These are phyloP conservation scores for Lanius collurio DNA, from an alignment of 2,113 vertebrate genomes.

Conservation along the genomic window DNA sequence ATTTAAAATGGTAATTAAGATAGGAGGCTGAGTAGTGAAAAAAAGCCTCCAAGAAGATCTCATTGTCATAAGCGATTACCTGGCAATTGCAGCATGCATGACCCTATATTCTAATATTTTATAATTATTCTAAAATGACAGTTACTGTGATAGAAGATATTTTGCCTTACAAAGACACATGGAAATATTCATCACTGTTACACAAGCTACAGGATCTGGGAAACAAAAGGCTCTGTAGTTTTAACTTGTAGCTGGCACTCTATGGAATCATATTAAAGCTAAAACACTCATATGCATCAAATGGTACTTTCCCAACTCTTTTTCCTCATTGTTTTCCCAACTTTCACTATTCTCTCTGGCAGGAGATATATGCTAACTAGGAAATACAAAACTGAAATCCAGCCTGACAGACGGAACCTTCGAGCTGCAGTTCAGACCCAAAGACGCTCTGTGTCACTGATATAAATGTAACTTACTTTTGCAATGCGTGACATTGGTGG, in stretches of 20 bases:
- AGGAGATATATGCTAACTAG: neutral
- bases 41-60: neutral
- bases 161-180: neutral
- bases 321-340: neutral
- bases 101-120: neutral
- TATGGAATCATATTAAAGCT: neutral
- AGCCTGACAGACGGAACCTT: neutral
- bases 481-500: conserved; percentile 82
- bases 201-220: neutral
- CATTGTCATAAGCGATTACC: neutral
- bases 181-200: neutral
- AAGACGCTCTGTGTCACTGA: neutral
- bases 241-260: neutral
- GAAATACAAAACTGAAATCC: neutral
- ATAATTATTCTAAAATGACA: neutral
- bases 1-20: neutral
- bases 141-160: neutral
- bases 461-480: conserved; percentile 72
- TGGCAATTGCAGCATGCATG: neutral
- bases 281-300: neutral
- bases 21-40: neutral
- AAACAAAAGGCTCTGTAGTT: neutral
- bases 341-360: neutral
- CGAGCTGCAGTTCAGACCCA: neutral
- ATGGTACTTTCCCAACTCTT: neutral